Evolutionary conservation across 1,140 invertebrate genomes (phyloP), one percentile per base, ranked within the genome.

Genomic region (Manduca sexta): DNA sequence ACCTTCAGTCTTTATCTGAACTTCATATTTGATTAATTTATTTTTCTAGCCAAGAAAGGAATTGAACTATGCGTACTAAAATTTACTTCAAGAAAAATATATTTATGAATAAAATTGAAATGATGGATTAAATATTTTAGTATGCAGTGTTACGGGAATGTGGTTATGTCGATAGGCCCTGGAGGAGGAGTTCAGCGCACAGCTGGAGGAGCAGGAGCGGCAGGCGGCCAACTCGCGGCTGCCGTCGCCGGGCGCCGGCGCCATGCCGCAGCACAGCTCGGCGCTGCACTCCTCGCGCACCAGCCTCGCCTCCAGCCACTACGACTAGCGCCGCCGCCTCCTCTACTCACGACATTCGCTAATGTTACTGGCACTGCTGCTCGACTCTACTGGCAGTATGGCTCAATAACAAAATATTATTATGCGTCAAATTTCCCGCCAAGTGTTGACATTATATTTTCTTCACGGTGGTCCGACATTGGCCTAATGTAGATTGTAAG

Each of bases 171-270:
- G 4, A 40, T 69, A 92, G 91, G 88, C 86, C 60, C 69, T 92
- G 52, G 92, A 93, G 65, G 90, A 92, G 54, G 90, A 92, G 58
- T 92, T 93, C 71, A 75, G 86, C 21, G 74, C 82, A 14, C 90
- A 92, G 64, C 65, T 90, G 31, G 90, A 90, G 45, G 91, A 92
- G 57, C 91, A 92, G 63, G 90, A 92, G 43, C 69, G 79, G 39
- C 60, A 78, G 18, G 72, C 81, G 40, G 80, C 74, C 0, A 77
- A 70, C 46, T 66, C 70, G 7, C 56, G 77, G 13, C 62, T 75
- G 1, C 70, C 73, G 10, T 60, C 74, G 7, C 67, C 73, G 17
- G 51, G 71, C 26, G 52, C 75, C 0, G 65, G 64, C 43, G 77
- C 56, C 30, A 76, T 86, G 65, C 77, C 80, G 3, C 74, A 82